Evolutionary conservation across 2,113 vertebrate genomes (phyloP).

Genomic region (Cavia porcellus): DNA sequence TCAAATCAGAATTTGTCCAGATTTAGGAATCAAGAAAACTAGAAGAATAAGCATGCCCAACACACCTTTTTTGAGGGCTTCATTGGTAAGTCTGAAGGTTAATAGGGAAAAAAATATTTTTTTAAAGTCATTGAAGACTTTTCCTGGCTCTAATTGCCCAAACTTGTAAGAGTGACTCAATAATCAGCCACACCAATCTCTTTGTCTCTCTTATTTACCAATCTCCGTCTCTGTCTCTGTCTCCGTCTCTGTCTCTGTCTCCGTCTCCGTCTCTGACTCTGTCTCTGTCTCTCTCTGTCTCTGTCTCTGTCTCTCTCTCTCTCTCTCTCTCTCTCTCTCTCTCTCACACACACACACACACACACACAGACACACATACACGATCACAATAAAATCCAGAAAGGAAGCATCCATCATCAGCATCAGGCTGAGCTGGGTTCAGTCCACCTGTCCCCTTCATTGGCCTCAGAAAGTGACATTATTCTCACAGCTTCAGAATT

Average conservation of each 20-base stretch:
- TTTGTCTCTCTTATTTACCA: background rate
- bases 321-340: background rate
- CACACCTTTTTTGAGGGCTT: background rate
- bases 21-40: constrained; percentile 38
- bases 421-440: background rate
- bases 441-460: background rate
- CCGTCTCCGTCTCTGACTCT: too few species aligned
- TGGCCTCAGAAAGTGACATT: background rate
- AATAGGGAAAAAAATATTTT: background rate
- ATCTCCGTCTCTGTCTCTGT: background rate
- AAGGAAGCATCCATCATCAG: background rate
- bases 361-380: background rate
- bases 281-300: too few species aligned
- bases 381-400: background rate
- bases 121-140: background rate
- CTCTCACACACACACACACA: background rate
- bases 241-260: background rate
- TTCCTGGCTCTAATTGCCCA: background rate
- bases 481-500: background rate
- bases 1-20: background rate
- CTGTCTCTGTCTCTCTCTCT: too few species aligned
- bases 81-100: constrained; percentile 1
- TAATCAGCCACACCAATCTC: background rate
- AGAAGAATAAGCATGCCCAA: background rate
- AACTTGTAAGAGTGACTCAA: background rate